Conservation (phyloP, 1,140 invertebrate species). For the Halotydeus destructor region DNA sequence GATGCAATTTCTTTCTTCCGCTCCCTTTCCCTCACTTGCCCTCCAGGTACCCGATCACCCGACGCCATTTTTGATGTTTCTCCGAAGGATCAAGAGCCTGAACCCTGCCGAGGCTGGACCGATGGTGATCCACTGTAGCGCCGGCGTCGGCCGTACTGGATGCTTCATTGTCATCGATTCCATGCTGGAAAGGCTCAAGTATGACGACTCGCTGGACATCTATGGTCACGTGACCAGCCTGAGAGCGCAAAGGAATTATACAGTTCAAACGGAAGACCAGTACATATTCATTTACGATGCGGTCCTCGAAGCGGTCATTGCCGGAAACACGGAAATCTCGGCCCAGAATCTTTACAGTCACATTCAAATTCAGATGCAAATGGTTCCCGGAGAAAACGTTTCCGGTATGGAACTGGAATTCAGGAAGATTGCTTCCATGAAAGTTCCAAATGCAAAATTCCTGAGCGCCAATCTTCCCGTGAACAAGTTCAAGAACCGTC, state of each 20-base stretch:
- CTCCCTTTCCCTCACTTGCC: too few relatives aligned
- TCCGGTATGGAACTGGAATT: slow-evolving; percentile 97
- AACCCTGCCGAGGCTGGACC: slow-evolving; percentile 77
- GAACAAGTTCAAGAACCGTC: slow-evolving; percentile 94
- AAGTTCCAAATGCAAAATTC: slow-evolving; percentile 78
- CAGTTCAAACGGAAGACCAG: slow-evolving; percentile 95
- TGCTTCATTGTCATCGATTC: slow-evolving; percentile 88
- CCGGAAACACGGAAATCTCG: slow-evolving; percentile 80
- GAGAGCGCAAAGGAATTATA: slow-evolving; percentile 87
- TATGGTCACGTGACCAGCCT: slow-evolving; percentile 96
- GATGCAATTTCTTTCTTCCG: too few relatives aligned
- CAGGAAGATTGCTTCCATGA: slow-evolving; percentile 62
- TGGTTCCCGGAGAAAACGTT: slow-evolving; percentile 45
- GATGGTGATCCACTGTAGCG: slow-evolving; percentile 71
- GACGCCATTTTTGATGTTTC: slow-evolving; percentile 90
- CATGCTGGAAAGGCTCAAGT: slow-evolving; percentile 76
- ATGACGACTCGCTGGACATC: slow-evolving; percentile 94
- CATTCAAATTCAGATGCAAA: slow-evolving; percentile 63
- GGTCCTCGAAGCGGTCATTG: slow-evolving; percentile 79
- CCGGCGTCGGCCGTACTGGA: slow-evolving; percentile 12
- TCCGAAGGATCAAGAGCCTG: slow-evolving; percentile 66
- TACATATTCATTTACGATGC: slow-evolving; percentile 99
- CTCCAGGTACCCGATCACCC: slow-evolving; percentile 96
- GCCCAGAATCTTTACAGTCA: slow-evolving; percentile 70
- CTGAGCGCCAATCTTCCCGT: slow-evolving; percentile 83